Evolutionary conservation across 2,888 invertebrate genomes (phyloP), one percentile per base, ranked within the genome.

Genomic region (Vesta saturnalis): DNA sequence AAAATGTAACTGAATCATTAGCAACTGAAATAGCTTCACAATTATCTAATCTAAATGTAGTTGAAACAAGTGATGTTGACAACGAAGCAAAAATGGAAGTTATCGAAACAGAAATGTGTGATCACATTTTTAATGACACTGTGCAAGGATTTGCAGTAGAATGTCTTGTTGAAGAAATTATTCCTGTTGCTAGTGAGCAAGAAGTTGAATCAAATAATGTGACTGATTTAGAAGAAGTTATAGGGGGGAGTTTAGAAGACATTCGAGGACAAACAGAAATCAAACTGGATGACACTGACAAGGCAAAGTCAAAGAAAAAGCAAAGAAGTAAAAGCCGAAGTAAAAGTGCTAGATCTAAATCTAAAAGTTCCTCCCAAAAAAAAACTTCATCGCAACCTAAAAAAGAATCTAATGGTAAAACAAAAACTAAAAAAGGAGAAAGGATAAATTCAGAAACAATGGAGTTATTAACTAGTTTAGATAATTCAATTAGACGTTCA

Each of bases 401-500:
- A 35, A 59, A 85, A 4, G 79, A 85, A 72, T 4, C 15, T 1
- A 54, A 71, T 62, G 46, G 18, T 49, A 22, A 70, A 69, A 60
- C 39, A 15, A 16, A 61, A 72, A 68, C 52, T n/a, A n/a, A n/a
- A n/a, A n/a, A n/a, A n/a, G n/a, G n/a, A n/a, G n/a, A n/a, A n/a
- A n/a, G n/a, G n/a, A n/a, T n/a, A n/a, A n/a, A n/a, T n/a, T n/a
- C n/a, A 22, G 58, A 52, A 49, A 14, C n/a, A 22, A 64, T 60
- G 35, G 59, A 49, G 1, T 6, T 49, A 10, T 59, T 6, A 4
- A 23, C 15, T 30, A 14, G 22, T 43, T 59, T 66, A 59, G 72
- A 73, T 49, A 71, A 62, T 67, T 69, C 79, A 67, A 90, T 93
- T 0, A 85, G 93, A 16, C 86, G 93, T 55, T 93, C 93, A 4